phyloP scores from a whole-genome alignment of 2,888 invertebrate species.

The Oxytorus armatus region DNA sequence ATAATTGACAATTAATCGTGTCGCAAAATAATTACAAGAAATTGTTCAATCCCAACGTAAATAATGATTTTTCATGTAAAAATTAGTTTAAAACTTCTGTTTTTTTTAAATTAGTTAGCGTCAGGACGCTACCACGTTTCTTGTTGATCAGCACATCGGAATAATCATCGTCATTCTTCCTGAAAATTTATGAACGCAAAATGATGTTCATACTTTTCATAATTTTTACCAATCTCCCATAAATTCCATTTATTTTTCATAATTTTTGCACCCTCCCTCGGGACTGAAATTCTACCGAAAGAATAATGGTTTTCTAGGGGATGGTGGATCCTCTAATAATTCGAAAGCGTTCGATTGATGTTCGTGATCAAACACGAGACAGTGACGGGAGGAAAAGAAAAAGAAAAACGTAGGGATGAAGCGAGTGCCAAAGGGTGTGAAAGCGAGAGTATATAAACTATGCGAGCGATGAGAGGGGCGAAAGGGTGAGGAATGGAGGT shows the following conservation, averaged over 20 bases:
- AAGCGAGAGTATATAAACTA: constrained; percentile 36
- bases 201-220: neutral
- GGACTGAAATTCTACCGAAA: neutral
- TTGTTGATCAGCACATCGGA: too few species aligned
- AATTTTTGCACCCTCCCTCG: neutral
- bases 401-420: constrained; percentile 2
- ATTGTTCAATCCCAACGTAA: neutral
- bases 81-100: too few species aligned
- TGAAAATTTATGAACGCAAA: too few species aligned
- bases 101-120: too few species aligned
- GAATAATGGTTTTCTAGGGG: too few species aligned
- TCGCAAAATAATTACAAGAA: neutral
- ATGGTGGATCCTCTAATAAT: too few species aligned
- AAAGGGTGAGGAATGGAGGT: constrained; percentile 30
- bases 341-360: constrained; percentile 46
- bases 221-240: neutral
- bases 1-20: constrained; percentile 19
- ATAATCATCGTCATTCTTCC: neutral
- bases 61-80: constrained; percentile 3
- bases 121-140: too few species aligned
- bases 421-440: constrained; percentile 27
- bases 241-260: neutral
- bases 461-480: constrained; percentile 36
- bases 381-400: neutral
- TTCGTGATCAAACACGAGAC: constrained; percentile 30